Base-by-base conservation (phyloP, 2,888 invertebrate species). In the Gymnosoma rotundatum region DNA sequence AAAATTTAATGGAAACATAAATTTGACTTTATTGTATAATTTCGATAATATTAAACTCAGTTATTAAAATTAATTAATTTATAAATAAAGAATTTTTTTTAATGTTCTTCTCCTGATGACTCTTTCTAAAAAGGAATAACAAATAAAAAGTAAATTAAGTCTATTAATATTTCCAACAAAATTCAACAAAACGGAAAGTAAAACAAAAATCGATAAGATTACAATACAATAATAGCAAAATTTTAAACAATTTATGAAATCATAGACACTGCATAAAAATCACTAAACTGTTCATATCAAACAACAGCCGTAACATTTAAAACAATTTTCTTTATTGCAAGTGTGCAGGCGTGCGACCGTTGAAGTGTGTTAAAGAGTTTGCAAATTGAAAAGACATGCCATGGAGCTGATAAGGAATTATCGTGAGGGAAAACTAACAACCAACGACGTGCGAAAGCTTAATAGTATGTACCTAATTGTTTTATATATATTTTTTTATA, bases 361-460 rank as follows among this genome's bases (percentile, higher is more conserved):
- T 20, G 7, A 45, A 48, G 54, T 36, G 42, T 42, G 21, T 25
- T 74, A 38, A 60, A 64, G n/a, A 58, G 50, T 63, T 16, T 20
- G 18, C 21, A 64, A 61, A 42, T 14, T n/a, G 38, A 70, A 69
- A 32, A 56, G 63, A 50, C 75, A 85, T 86, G 88, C 50, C 78
- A 91, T 91, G 90, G 90, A 90, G 86, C 86, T 91, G 89, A 91
- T 90, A 87, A 88, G 52, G 69, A 90, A 88, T 81, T 90, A 89
- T 78, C 89, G 90, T 84, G 87, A 91, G 83, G 86, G 90, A 70
- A 89, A 88, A 70, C 70, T 91, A 72, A 89, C 89, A 79, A 88
- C 86, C 63, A 87, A 84, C 80, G 89, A 90, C 87, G 86, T 90
- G 69, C 87, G 88, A 72, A 87, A 83, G 36, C 72, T 90, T 16